Evolutionary conservation across 2,797 vertebrate species (phyloP).

Genomic region (Falco berigora): DNA sequence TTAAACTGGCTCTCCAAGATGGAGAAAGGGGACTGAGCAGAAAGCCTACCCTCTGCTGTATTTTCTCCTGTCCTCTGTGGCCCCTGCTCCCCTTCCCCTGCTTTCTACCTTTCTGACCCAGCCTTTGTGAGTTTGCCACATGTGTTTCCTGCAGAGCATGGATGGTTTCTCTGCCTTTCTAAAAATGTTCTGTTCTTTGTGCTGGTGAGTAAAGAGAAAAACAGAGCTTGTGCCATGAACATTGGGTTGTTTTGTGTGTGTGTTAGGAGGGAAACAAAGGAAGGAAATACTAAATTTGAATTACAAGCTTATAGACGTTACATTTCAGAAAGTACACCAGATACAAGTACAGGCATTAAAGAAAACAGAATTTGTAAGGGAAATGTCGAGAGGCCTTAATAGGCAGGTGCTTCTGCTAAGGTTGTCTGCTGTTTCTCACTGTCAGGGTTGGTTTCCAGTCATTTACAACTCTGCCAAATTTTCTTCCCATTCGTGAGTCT

Average conservation of each 20-base stretch:
- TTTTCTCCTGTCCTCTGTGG: neutral
- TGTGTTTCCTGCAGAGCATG: neutral
- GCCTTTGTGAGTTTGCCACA: neutral
- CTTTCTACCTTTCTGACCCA: neutral
- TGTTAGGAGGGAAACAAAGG: neutral
- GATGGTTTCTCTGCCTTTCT: neutral
- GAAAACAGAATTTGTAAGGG: neutral
- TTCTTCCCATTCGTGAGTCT: neutral
- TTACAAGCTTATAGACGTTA: constrained; percentile 20
- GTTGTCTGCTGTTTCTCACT: neutral
- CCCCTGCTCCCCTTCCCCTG: neutral
- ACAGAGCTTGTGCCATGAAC: neutral
- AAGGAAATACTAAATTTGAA: constrained; percentile 28
- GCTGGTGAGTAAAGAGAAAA: constrained; percentile 18
- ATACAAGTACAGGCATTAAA: neutral
- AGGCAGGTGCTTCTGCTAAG: neutral
- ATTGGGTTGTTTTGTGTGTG: neutral
- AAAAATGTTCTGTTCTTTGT: constrained; percentile 23
- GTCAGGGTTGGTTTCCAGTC: neutral
- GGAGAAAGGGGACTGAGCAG: neutral
- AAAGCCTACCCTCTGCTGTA: neutral
- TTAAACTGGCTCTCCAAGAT: neutral
- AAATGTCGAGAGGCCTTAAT: neutral
- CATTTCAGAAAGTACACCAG: constrained; percentile 31
- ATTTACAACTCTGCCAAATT: neutral